Conservation (phyloP, 1,140 invertebrate species). For the Drosophila pseudoobscura region DNA sequence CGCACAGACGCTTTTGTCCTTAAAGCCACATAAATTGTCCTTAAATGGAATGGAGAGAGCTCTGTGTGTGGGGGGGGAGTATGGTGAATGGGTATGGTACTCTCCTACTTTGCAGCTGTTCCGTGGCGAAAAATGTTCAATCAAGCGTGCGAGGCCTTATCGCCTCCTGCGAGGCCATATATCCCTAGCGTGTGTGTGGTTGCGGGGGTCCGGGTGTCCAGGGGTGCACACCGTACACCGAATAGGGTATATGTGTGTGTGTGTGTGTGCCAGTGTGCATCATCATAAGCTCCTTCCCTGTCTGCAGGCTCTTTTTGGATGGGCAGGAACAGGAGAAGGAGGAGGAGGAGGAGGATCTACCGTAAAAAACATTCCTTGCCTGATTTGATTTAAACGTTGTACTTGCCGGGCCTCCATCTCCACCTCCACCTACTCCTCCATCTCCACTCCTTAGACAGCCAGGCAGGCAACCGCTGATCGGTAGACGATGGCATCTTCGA, state of each 20-base stretch:
- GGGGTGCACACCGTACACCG: background rate
- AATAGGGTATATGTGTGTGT: slow-evolving; percentile 1
- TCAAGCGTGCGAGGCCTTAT: slow-evolving; percentile 62
- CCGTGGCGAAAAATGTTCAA: slow-evolving; percentile 55
- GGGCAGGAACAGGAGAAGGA: background rate
- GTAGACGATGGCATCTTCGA: slow-evolving; percentile 45
- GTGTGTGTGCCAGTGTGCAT: slow-evolving; percentile 22
- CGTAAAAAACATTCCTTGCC: slow-evolving; percentile 49
- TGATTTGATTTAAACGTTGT: slow-evolving; percentile 80
- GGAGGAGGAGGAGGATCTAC: background rate
- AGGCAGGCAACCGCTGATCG: slow-evolving; percentile 12
- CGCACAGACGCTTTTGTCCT: slow-evolving; percentile 48
- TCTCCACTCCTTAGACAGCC: slow-evolving; percentile 19
- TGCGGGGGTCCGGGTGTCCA: slow-evolving; percentile 8
- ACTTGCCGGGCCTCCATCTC: slow-evolving; percentile 19
- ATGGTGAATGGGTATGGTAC: slow-evolving; percentile 27
- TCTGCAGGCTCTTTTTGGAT: slow-evolving; percentile 29
- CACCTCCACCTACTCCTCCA: background rate
- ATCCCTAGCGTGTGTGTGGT: background rate
- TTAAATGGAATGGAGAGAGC: slow-evolving; percentile 11
- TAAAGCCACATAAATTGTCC: slow-evolving; percentile 70
- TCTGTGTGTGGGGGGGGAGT: no score
- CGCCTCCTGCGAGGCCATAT: slow-evolving; percentile 25
- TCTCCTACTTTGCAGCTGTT: slow-evolving; percentile 40
- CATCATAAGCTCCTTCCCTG: slow-evolving; percentile 51